phyloP scores from a whole-genome alignment of 2,113 vertebrate species.

The Henicopernis longicauda region DNA sequence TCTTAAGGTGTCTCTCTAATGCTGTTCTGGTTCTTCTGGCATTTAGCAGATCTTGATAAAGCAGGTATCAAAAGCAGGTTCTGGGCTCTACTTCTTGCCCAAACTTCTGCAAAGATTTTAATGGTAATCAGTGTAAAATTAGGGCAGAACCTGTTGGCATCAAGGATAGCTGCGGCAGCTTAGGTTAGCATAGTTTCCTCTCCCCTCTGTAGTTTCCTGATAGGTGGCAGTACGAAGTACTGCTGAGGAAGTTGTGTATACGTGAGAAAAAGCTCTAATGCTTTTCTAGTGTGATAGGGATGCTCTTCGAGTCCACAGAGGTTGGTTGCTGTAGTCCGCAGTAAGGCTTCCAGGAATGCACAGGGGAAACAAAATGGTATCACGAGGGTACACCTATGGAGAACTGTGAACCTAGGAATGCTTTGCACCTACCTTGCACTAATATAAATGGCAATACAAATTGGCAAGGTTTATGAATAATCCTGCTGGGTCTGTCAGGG shows the following conservation, averaged over 20 bases:
- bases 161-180: neutral
- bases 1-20: neutral
- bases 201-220: neutral
- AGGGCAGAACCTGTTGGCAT: neutral
- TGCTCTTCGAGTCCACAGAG: neutral
- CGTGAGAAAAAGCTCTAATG: neutral
- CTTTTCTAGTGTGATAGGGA: neutral
- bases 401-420: neutral
- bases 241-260: neutral
- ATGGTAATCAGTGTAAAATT: neutral
- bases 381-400: neutral
- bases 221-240: neutral
- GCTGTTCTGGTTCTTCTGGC: neutral
- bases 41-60: neutral
- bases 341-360: neutral
- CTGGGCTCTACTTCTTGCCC: neutral
- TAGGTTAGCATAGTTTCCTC: neutral
- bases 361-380: neutral
- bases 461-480: neutral
- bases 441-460: neutral
- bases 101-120: neutral
- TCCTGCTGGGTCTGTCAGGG: neutral
- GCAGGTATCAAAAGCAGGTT: neutral
- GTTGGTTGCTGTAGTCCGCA: neutral
- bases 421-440: neutral